Percentiles rank a stretch among this genome's conserved stretches.
These are phyloP conservation scores for Ferdinandea cuprea DNA, from an alignment of 2,888 invertebrate genomes.

Conservation along the genomic window DNA sequence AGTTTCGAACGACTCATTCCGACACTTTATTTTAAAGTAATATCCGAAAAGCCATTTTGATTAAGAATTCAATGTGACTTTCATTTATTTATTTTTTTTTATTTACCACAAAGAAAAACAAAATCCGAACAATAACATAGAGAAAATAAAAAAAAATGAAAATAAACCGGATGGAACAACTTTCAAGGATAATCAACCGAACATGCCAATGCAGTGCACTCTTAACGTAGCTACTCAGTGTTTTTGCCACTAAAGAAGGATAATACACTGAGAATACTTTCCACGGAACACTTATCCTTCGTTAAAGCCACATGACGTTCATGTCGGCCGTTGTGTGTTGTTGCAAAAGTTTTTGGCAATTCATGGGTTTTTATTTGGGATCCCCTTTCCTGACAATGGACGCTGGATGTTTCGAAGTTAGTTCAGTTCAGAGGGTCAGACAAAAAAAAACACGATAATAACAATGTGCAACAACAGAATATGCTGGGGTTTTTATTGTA, in stretches of 20 bases:
- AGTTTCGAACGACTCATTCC: too few relatives aligned
- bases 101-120: too few relatives aligned
- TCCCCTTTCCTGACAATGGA: slow-evolving; percentile 46
- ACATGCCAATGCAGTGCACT: slow-evolving; percentile 59
- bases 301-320: slow-evolving; percentile 44
- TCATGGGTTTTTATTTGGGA: slow-evolving; percentile 63
- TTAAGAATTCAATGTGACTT: not conserved
- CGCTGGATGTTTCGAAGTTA: slow-evolving; percentile 33
- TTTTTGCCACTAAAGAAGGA: slow-evolving; percentile 35
- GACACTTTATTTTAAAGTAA: too few relatives aligned
- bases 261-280: slow-evolving; percentile 53
- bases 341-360: slow-evolving; percentile 54
- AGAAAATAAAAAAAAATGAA: too few relatives aligned
- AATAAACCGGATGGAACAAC: slow-evolving; percentile 48
- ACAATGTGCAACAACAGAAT: slow-evolving; percentile 32
- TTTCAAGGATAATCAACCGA: slow-evolving; percentile 71
- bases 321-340: slow-evolving; percentile 43
- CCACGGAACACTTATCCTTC: slow-evolving; percentile 61
- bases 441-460: slow-evolving; percentile 14
- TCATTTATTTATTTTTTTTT: too few relatives aligned
- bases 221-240: slow-evolving; percentile 39
- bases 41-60: not conserved
- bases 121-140: too few relatives aligned
- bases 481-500: not conserved
- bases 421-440: not conserved